These are phyloP conservation scores for Dioctria linearis DNA, from an alignment of 2,888 invertebrate species.

Conservation along the genomic window DNA sequence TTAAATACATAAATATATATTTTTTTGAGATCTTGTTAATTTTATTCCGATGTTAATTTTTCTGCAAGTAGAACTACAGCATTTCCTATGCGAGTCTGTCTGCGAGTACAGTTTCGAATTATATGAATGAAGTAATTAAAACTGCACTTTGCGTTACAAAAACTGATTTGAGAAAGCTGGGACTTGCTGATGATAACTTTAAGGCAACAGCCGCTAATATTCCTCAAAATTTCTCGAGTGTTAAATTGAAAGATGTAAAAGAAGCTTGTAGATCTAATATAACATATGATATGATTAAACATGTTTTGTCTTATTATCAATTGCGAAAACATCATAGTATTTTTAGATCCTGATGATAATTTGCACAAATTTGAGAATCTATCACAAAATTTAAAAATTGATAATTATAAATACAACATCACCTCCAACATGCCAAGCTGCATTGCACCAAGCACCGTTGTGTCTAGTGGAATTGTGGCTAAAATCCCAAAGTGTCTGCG, in stretches of 20 bases:
- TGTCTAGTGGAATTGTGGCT: no score
- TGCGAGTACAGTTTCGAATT: conserved; percentile 34
- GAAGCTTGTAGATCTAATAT: conserved; percentile 64
- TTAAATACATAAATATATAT: no score
- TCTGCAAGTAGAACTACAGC: no score
- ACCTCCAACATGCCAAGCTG: neutral
- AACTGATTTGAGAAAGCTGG: conserved; percentile 52
- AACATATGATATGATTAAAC: conserved; percentile 65
- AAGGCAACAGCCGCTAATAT: conserved; percentile 15
- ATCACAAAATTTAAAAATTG: neutral
- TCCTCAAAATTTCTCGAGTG: conserved; percentile 11
- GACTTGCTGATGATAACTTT: conserved; percentile 51
- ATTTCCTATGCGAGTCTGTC: neutral
- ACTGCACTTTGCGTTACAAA: conserved; percentile 44
- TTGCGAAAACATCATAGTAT: conserved; percentile 63
- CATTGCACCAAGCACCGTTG: no score
- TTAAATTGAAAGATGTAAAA: conserved; percentile 63
- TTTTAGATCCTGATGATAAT: conserved; percentile 50
- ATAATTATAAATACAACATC: neutral
- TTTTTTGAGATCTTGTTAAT: no score
- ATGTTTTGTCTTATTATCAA: conserved; percentile 64
- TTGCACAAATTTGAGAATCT: no score
- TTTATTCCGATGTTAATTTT: no score
- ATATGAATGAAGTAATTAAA: conserved; percentile 52
- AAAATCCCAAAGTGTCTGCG: neutral